phyloP scores from a whole-genome alignment of 2,888 invertebrate genomes.

The Lathronympha strigana region DNA sequence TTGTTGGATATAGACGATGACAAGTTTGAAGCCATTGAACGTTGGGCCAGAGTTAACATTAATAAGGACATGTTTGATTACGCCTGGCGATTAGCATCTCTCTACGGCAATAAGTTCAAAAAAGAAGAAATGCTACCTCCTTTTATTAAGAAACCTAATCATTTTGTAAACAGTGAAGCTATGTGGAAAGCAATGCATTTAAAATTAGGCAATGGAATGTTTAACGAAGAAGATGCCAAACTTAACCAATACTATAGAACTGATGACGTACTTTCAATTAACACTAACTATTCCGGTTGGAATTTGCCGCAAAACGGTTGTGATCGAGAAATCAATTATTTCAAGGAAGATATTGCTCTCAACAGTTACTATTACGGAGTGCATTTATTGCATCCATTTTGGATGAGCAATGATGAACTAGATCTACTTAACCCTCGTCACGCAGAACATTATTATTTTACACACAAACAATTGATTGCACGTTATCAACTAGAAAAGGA shows the following conservation, averaged over 20 bases:
- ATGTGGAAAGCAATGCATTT: conserved; percentile 68
- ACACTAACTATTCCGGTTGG: conserved; percentile 79
- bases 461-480: conserved; percentile 69
- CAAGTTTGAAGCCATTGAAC: conserved; percentile 60
- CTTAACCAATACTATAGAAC: conserved; percentile 58
- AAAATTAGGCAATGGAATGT: conserved; percentile 54
- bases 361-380: conserved; percentile 85
- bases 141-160: conserved; percentile 76
- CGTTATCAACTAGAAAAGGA: conserved; percentile 68
- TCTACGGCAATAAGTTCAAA: conserved; percentile 63
- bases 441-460: conserved; percentile 70
- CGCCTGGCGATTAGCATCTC: conserved; percentile 68
- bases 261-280: conserved; percentile 59
- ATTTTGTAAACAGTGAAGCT: conserved; percentile 70
- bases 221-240: conserved; percentile 52
- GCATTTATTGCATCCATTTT: conserved; percentile 84
- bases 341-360: conserved; percentile 86
- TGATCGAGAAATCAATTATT: conserved; percentile 84
- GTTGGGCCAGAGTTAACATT: conserved; percentile 70
- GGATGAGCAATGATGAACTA: conserved; percentile 80
- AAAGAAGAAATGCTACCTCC: conserved; percentile 63
- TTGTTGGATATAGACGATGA: conserved; percentile 68
- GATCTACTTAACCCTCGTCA: conserved; percentile 64
- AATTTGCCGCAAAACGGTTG: conserved; percentile 74
- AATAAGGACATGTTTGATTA: conserved; percentile 81